phyloP scores from a whole-genome alignment of 2,113 vertebrate genomes.

The Clarias macrocephalus region DNA sequence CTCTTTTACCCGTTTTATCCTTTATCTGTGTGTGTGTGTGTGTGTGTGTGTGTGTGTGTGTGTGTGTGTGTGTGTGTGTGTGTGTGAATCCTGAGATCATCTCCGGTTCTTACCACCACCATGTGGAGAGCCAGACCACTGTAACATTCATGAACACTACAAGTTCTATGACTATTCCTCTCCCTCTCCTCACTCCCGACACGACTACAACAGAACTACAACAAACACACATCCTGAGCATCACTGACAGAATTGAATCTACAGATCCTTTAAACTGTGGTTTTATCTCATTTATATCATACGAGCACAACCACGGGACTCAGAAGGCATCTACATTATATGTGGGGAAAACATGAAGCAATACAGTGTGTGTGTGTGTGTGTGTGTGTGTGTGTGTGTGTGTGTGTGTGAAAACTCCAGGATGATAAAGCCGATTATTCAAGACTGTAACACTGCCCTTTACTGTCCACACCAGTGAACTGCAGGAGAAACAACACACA shows the following conservation, averaged over 20 bases:
- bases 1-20: background rate
- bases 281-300: background rate
- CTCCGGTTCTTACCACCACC: constrained; percentile 58
- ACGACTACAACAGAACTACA: background rate
- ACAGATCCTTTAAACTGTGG: background rate
- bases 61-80: background rate
- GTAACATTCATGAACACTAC: background rate
- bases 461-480: background rate
- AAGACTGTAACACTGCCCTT: constrained; percentile 14
- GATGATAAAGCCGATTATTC: background rate
- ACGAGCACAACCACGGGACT: background rate
- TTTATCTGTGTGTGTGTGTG: background rate
- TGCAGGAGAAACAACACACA: constrained; percentile 8
- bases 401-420: no score
- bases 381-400: background rate
- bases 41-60: constrained; percentile 3
- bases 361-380: background rate
- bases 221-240: no score
- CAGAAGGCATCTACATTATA: background rate
- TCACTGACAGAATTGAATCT: no score
- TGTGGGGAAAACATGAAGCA: no score
- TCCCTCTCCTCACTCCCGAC: background rate
- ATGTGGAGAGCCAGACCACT: constrained; percentile 47
- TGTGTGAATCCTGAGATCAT: background rate
- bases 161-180: background rate